Evolutionary conservation across 1,140 invertebrate species (phyloP), one percentile per base, ranked within the genome.

Genomic region (Venustaconcha ellipsiformis): DNA sequence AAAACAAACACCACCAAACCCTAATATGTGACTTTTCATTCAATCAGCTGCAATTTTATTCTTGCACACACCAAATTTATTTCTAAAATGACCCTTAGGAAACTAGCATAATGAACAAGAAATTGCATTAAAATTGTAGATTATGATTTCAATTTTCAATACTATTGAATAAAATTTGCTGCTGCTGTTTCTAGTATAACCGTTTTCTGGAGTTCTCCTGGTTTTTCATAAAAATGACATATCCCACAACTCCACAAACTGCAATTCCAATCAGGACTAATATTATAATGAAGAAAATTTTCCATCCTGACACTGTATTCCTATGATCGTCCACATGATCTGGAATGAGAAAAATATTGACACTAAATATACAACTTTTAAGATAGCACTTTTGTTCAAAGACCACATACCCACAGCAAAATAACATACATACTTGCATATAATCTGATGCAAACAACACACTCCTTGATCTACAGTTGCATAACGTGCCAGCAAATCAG

Each of bases 181-280:
- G 56, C 18, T 15, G 17, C 14, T 64, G 23, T 15, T 69, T 15
- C 79, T 75, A 98, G 87, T 98, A 98, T 84, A 98, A 95, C 82
- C 96, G 92, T 90, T 98, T 98, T 86, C 95, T 92, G 80, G 94
- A 94, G 80, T 96, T 94, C 86, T 97, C 95, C 87, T 96, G 94
- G 76, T 95, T 93, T 88, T 97, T 97, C 86, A 97, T 95, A 87
- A 97, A 98, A 84, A 96, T 94, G 91, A 97, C 95, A 72, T 97
- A 95, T 58, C 94, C 96, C 67, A 97, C 92, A 13, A 97, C 94
- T 3, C 95, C 93, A 80, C 94, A 92, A 0, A 94, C 94, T 67
- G 96, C 94, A 0, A 97, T 84, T 0, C 93, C 93, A 14, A 98
- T 91, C 6, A 96, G 92, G 15, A 94, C 93, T 57, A 95, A 91